Percentiles rank a stretch among this genome's conserved stretches.
Conservation (phyloP, 2,113 vertebrate genomes). For the Petrocephalus zakoni region DNA sequence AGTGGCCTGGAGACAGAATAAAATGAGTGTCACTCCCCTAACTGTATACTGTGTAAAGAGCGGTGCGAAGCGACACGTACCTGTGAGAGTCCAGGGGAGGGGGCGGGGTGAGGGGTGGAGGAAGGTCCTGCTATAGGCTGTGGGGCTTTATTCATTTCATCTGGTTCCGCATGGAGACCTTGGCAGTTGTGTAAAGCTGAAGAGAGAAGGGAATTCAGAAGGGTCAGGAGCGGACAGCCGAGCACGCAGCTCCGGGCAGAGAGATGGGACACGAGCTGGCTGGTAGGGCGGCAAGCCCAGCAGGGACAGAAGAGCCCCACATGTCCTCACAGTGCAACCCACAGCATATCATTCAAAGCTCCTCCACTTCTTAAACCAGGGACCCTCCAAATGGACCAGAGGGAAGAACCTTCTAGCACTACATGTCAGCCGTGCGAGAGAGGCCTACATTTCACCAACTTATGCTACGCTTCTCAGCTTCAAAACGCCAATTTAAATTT, state of each 20-base stretch:
- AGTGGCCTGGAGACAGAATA: constrained; percentile 64
- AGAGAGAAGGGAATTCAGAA: neutral
- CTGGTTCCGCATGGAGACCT: constrained; percentile 89
- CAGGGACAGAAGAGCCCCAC: neutral
- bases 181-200: constrained; percentile 55
- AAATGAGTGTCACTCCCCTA: neutral
- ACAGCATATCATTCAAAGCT: no score
- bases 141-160: constrained; percentile 99
- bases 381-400: neutral
- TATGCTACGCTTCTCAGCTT: neutral
- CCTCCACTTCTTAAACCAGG: neutral
- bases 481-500: neutral
- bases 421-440: neutral
- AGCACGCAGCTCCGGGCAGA: neutral
- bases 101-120: constrained; percentile 84
- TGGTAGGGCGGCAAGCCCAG: neutral
- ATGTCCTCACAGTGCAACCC: neutral
- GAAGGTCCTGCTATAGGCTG: constrained; percentile 92
- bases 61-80: constrained; percentile 52
- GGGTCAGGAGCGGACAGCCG: neutral
- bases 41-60: neutral
- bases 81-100: constrained; percentile 92
- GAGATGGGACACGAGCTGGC: neutral
- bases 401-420: neutral
- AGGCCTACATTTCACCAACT: neutral